These are phyloP conservation scores for Sebastiscus albofasciatus DNA, from an alignment of 2,797 vertebrate species.

Conservation along the genomic window DNA sequence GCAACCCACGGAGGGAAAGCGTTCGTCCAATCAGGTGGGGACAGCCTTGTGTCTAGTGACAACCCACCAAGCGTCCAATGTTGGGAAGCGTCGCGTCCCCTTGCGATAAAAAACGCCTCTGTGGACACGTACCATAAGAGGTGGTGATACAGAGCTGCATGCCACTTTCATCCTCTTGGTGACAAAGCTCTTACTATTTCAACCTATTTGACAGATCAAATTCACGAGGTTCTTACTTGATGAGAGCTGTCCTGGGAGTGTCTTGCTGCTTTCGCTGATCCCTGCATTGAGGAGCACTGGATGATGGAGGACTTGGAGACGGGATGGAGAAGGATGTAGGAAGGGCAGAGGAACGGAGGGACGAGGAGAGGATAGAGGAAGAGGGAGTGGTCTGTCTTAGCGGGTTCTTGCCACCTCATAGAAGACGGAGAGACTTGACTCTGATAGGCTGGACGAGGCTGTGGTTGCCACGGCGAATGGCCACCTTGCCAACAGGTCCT, in stretches of 20 bases:
- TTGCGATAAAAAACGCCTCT: too few species aligned
- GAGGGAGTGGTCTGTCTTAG: background rate
- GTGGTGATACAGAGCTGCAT: too few species aligned
- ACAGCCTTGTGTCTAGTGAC: too few species aligned
- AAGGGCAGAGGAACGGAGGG: conserved; percentile 4
- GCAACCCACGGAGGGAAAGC: too few species aligned
- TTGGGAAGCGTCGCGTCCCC: too few species aligned
- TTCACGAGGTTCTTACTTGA: conserved; percentile 51
- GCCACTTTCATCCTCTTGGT: background rate
- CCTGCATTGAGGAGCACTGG: background rate
- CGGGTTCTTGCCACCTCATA: conserved; percentile 4
- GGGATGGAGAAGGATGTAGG: background rate
- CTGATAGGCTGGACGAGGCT: conserved; percentile 25
- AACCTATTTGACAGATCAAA: background rate
- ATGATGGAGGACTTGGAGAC: background rate
- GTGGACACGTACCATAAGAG: too few species aligned
- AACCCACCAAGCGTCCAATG: too few species aligned
- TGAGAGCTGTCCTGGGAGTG: conserved; percentile 50
- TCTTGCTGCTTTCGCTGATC: background rate
- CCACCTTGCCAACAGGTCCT: conserved; percentile 35
- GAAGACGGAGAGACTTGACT: conserved; percentile 49
- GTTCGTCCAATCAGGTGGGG: too few species aligned
- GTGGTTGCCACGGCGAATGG: conserved; percentile 48
- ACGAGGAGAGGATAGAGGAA: conserved; percentile 7
- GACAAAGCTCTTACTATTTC: background rate